These are phyloP conservation scores for Andrena marginata DNA, from an alignment of 2,888 invertebrate genomes.

Conservation along the genomic window DNA sequence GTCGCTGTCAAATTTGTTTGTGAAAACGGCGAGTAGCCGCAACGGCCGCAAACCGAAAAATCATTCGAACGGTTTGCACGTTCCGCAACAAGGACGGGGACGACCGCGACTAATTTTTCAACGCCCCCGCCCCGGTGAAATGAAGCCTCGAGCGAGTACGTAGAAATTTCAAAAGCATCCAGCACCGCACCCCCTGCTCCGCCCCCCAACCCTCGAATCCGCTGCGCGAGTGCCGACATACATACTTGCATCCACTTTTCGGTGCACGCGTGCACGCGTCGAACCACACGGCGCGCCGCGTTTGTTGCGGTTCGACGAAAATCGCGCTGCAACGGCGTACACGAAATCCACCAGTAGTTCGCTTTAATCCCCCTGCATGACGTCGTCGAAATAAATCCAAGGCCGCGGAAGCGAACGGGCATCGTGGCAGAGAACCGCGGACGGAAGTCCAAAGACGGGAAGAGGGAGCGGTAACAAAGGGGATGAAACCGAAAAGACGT, in stretches of 20 bases:
- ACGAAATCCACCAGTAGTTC: conserved; percentile 21
- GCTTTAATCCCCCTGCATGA: neutral
- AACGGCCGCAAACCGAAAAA: conserved; percentile 18
- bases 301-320: conserved; percentile 61
- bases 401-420: neutral
- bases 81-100: neutral
- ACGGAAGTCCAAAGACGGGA: neutral
- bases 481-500: neutral
- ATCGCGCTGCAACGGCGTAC: conserved; percentile 52
- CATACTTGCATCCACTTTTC: conserved; percentile 18
- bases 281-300: conserved; percentile 36
- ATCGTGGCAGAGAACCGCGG: neutral
- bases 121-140: neutral
- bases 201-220: neutral
- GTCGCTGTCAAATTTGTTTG: conserved; percentile 13
- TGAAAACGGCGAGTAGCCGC: neutral
- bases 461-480: neutral
- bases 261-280: conserved; percentile 12
- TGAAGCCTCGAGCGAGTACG: neutral
- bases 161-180: conserved; percentile 31
- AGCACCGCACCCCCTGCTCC: neutral
- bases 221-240: neutral
- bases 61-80: neutral
- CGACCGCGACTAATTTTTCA: conserved; percentile 42
- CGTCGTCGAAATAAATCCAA: conserved; percentile 19